Percentiles rank a stretch among this genome's conserved stretches.
Conservation (phyloP, 2,888 invertebrate species). For the Glyphotaelius pellucidus region DNA sequence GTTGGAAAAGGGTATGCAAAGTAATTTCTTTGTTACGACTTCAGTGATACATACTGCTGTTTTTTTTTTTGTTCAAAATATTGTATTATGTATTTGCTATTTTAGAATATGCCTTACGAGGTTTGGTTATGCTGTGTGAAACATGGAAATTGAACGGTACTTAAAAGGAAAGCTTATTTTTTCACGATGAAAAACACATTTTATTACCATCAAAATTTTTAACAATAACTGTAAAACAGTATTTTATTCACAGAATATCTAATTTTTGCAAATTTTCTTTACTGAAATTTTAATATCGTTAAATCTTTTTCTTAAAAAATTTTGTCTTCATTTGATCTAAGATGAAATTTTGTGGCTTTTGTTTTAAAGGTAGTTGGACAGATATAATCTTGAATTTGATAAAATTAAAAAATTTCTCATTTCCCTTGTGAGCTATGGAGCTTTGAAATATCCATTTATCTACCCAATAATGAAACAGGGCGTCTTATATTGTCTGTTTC, state of each 20-base stretch:
- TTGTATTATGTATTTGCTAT: not conserved
- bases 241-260: not conserved
- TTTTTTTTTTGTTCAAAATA: not conserved
- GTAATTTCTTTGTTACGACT: not conserved
- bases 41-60: not conserved
- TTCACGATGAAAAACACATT: not conserved
- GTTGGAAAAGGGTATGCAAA: constrained; percentile 7
- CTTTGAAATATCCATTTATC: not conserved
- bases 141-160: not conserved
- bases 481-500: not conserved
- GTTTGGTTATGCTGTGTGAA: not conserved
- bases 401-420: not conserved
- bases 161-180: not conserved
- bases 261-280: not conserved
- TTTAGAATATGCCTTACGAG: not conserved
- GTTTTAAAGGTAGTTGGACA: too few relatives aligned
- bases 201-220: not conserved
- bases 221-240: not conserved
- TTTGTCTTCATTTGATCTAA: not conserved
- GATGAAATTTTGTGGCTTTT: not conserved
- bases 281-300: not conserved
- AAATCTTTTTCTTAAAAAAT: not conserved
- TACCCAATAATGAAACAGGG: not conserved
- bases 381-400: not conserved
- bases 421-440: not conserved